Base-by-base conservation (phyloP, 2,888 invertebrate species). In the Drosophila demipolita region DNA sequence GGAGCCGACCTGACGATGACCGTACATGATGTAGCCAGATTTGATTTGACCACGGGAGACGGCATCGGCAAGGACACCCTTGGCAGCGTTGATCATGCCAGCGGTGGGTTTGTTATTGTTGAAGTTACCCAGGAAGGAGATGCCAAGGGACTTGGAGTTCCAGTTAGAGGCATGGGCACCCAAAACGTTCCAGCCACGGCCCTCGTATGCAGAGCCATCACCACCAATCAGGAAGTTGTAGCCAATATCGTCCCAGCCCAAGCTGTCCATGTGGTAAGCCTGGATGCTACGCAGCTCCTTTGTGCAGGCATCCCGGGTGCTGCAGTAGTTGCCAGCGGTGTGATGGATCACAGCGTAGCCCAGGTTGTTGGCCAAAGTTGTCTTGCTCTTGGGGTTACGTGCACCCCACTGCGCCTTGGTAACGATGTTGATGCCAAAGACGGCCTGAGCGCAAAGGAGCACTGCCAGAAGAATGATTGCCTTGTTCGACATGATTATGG, bases 191-290 rank as follows among this genome's bases (percentile, higher is more conserved):
- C 85, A 87, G 63, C 90, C 91, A 52, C 91, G 89, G 54, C 90
- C 91, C 72, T 89, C 90, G 48, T 91, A 91, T n/a, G 90, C 83
- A 33, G 85, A 75, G 26, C 89, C 91, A 83, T 91, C 90, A 26
- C 80, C 91, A 49, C 90, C 90, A 55, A 91, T 83, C 5, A 81
- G 80, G 65, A 90, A 91, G 62, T 86, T 88, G 55, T 91, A 91
- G 32, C 89, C 90, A 65, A 91, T 91, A 71, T 91, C 91, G 52
- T 73, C 32, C 88, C 88, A 91, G 35, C 82, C 82, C 66, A 82
- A 65, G 6, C 69, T 52, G 42, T 86, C 75, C 87, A 91, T 91
- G 72, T 91, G 91, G 68, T 83, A 90, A 42, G 55, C 40, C 74
- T 91, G 91, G 62, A 91, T 91, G 55, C 70, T 83, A 33, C 79